A percentile compares a stretch with the other conserved stretches of the same genome.
phyloP scores from a whole-genome alignment of 2,888 invertebrate genomes.

The Halictus ligatus region DNA sequence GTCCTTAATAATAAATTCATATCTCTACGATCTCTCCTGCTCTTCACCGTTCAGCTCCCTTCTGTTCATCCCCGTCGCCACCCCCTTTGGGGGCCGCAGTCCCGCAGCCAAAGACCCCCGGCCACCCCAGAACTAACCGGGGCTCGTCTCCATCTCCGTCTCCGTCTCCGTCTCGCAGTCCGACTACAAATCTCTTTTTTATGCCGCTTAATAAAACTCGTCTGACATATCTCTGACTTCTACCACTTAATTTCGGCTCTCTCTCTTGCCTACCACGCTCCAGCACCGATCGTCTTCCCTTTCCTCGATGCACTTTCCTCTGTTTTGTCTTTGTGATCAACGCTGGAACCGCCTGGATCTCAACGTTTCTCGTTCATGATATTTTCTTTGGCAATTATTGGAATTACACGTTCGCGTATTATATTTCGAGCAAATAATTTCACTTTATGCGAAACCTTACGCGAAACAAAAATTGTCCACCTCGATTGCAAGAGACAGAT shows the following conservation, averaged over 20 bases:
- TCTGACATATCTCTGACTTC: constrained; percentile 84
- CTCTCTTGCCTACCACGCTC: constrained; percentile 19
- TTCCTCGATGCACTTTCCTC: neutral
- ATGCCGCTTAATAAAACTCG: constrained; percentile 84
- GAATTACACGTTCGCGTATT: no score
- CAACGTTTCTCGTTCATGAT: no score
- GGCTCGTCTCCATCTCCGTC: constrained; percentile 37
- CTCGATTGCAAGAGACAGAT: no score
- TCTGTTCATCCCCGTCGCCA: constrained; percentile 53
- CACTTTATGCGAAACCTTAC: no score
- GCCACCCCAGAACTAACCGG: constrained; percentile 30
- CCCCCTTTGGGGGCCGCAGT: constrained; percentile 8
- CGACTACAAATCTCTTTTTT: constrained; percentile 84
- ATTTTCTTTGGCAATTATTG: no score
- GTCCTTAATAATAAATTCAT: constrained; percentile 84
- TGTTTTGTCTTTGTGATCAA: neutral
- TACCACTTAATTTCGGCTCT: constrained; percentile 83
- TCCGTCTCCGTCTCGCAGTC: constrained; percentile 39
- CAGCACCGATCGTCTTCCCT: neutral
- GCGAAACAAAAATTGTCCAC: no score
- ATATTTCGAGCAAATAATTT: no score
- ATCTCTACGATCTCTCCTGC: constrained; percentile 76
- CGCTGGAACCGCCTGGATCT: no score
- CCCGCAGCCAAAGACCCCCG: constrained; percentile 55
- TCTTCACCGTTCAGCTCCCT: constrained; percentile 31